These are phyloP conservation scores for Anabacerthia variegaticeps DNA, from an alignment of 2,797 vertebrate genomes.

Conservation along the genomic window DNA sequence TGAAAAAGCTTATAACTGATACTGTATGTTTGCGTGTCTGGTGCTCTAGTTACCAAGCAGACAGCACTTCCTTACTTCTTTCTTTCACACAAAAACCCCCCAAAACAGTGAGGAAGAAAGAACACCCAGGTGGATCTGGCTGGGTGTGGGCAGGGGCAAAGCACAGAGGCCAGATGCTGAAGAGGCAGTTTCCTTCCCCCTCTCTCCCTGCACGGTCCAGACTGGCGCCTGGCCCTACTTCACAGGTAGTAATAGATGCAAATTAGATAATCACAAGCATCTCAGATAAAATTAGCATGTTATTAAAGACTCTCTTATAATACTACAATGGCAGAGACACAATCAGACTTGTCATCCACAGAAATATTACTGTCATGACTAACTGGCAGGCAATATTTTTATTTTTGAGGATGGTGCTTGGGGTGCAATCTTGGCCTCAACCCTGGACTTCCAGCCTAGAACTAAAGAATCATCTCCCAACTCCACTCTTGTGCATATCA, in stretches of 20 bases:
- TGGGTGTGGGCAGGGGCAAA: not conserved
- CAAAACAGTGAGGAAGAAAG: not conserved
- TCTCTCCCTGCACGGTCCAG: not conserved
- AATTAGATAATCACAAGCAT: constrained; percentile 1
- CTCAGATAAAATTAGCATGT: not conserved
- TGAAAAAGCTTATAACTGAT: not conserved
- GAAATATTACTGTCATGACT: constrained; percentile 23
- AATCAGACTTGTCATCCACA: not conserved
- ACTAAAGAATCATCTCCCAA: not conserved
- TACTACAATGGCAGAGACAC: not conserved
- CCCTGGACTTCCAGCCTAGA: not conserved
- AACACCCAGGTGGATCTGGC: not conserved
- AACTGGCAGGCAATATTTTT: not conserved
- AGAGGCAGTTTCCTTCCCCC: not conserved
- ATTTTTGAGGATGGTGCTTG: not conserved
- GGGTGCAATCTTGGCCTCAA: not conserved
- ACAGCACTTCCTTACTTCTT: not conserved
- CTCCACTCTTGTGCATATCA: not conserved
- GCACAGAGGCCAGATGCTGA: accelerated
- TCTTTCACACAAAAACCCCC: not conserved
- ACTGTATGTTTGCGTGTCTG: not conserved
- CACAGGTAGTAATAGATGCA: not conserved
- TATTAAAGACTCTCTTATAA: constrained; percentile 1
- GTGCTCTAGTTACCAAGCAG: not conserved
- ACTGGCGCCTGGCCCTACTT: not conserved